Evolutionary conservation across 2,888 invertebrate genomes (phyloP).

Genomic region (Pristionchus maxplancki): DNA sequence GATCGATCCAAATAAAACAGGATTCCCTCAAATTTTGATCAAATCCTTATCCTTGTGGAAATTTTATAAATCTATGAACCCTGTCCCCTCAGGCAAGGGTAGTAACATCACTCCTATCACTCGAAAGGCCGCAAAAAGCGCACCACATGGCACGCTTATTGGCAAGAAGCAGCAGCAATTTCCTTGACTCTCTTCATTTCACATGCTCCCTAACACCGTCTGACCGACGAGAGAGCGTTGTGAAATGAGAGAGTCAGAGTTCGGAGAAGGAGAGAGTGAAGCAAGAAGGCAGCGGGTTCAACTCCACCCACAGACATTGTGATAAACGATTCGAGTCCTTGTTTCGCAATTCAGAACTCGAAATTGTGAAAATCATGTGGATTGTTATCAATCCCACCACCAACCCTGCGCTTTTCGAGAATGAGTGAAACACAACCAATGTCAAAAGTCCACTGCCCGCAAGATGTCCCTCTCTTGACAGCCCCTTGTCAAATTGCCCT

Average conservation of each 20-base stretch:
- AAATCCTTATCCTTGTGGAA: background rate
- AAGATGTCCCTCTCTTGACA: background rate
- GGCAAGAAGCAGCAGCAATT: background rate
- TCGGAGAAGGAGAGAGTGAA: background rate
- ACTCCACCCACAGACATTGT: background rate
- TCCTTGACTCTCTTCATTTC: too few relatives aligned
- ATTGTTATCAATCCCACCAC: too few relatives aligned
- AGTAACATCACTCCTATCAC: background rate
- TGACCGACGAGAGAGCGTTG: too few relatives aligned
- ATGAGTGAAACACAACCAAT: too few relatives aligned
- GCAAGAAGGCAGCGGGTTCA: background rate
- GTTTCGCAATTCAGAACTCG: background rate
- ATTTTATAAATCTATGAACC: background rate
- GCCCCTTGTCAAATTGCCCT: background rate
- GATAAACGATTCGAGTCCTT: too few relatives aligned
- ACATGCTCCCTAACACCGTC: too few relatives aligned
- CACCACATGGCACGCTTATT: constrained; percentile 26
- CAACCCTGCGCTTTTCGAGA: too few relatives aligned
- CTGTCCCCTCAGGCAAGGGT: background rate
- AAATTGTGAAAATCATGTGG: background rate
- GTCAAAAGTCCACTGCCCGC: too few relatives aligned
- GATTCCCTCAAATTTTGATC: too few relatives aligned
- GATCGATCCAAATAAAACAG: too few relatives aligned
- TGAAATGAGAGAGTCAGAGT: too few relatives aligned
- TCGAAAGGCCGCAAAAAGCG: constrained; percentile 27